Evolutionary conservation across 1,140 invertebrate genomes (phyloP).

Genomic region (Drosophila ohnishii): DNA sequence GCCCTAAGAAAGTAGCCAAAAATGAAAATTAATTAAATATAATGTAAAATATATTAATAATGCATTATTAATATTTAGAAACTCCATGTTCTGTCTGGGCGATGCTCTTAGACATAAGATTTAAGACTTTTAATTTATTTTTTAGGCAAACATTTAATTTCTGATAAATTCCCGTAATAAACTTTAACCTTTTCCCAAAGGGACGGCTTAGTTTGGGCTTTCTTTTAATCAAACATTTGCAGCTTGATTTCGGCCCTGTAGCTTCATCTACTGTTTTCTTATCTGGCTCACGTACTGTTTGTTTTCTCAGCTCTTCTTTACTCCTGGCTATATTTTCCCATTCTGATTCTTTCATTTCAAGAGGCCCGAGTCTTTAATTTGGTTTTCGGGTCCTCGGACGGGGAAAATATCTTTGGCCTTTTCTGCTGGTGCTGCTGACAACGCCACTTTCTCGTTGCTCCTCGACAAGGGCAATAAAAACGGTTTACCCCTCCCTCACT

Average conservation of each 20-base stretch:
- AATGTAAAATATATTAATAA: no score
- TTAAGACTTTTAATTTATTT: not conserved
- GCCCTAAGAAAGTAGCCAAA: no score
- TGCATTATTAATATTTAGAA: no score
- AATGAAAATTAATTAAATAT: no score
- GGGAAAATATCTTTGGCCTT: constrained; percentile 14
- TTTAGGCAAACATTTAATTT: not conserved
- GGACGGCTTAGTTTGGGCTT: constrained; percentile 19
- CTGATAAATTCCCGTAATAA: not conserved
- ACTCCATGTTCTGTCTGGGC: no score
- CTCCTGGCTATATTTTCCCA: constrained; percentile 9
- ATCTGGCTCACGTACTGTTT: constrained; percentile 23
- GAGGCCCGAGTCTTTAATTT: constrained; percentile 38
- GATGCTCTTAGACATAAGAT: no score
- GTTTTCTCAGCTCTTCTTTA: constrained; percentile 35
- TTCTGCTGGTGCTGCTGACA: constrained; percentile 64
- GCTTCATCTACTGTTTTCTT: constrained; percentile 26
- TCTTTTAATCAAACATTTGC: constrained; percentile 26
- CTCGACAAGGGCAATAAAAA: constrained; percentile 63
- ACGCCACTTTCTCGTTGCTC: constrained; percentile 59
- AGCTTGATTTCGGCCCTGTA: constrained; percentile 19
- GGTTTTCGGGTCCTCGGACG: constrained; percentile 9
- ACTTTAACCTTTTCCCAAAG: constrained; percentile 4
- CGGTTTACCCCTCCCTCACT: constrained; percentile 36
- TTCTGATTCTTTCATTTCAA: constrained; percentile 3